Conservation (phyloP, 2,888 invertebrate genomes). For the Melanotus villosus region DNA sequence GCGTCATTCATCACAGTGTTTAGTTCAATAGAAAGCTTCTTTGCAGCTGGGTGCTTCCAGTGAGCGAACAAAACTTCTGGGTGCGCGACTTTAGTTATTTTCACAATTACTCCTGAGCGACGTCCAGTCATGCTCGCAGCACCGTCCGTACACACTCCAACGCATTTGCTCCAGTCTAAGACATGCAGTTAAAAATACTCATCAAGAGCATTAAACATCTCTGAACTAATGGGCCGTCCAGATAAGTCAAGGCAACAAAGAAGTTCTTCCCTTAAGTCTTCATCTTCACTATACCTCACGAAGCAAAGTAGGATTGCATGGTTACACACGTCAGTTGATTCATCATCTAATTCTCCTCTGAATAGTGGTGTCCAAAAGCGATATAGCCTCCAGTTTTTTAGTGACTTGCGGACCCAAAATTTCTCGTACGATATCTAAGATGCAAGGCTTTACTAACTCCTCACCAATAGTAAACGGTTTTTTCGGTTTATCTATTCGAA, state of each 20-base stretch:
- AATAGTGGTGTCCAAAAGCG: slow-evolving; percentile 59
- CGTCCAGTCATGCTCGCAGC: slow-evolving; percentile 50
- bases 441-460: slow-evolving; percentile 52
- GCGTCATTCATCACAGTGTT: slow-evolving; percentile 33
- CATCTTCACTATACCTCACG: slow-evolving; percentile 2
- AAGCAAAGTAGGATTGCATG: slow-evolving; percentile 1
- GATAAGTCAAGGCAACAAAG: slow-evolving; percentile 3
- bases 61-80: slow-evolving; percentile 37
- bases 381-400: slow-evolving; percentile 57
- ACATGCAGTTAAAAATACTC: slow-evolving; percentile 46
- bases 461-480: slow-evolving; percentile 59
- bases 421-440: slow-evolving; percentile 53
- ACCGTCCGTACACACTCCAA: slow-evolving; percentile 53
- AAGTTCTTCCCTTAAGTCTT: slow-evolving; percentile 6
- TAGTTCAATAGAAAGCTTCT: slow-evolving; percentile 37
- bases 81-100: slow-evolving; percentile 33
- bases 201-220: slow-evolving; percentile 52
- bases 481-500: slow-evolving; percentile 35
- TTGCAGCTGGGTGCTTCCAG: slow-evolving; percentile 37
- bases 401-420: slow-evolving; percentile 58
- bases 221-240: slow-evolving; percentile 46
- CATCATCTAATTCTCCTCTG: slow-evolving; percentile 53
- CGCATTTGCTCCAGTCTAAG: slow-evolving; percentile 50
- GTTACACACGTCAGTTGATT: slow-evolving; percentile 10
- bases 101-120: slow-evolving; percentile 39